These are phyloP conservation scores for Ceratosolen solmsi DNA, from an alignment of 1,140 invertebrate species.

Conservation along the genomic window DNA sequence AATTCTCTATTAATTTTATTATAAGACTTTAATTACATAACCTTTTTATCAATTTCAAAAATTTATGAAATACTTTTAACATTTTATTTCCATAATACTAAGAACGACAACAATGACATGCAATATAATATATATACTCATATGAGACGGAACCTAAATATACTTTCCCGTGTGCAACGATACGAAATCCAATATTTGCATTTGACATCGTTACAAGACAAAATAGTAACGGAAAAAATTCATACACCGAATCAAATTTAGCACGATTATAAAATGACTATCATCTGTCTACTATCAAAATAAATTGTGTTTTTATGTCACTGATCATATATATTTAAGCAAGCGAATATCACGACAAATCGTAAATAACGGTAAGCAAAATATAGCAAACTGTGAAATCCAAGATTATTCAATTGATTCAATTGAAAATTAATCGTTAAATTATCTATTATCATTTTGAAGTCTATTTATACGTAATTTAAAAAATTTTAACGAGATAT, in stretches of 20 bases:
- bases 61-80: no score
- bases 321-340: slow-evolving; percentile 32
- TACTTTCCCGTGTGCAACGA: slow-evolving; percentile 47
- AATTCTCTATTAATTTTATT: no score
- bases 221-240: slow-evolving; percentile 47
- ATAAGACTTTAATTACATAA: no score
- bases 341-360: slow-evolving; percentile 30
- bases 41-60: no score
- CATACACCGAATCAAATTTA: slow-evolving; percentile 24
- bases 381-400: no score
- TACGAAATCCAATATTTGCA: not conserved
- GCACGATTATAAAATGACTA: slow-evolving; percentile 37
- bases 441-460: no score
- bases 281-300: slow-evolving; percentile 38
- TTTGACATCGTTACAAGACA: slow-evolving; percentile 23
- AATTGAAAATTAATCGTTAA: no score
- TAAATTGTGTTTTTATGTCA: slow-evolving; percentile 52
- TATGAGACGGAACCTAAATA: not conserved
- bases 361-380: slow-evolving; percentile 35
- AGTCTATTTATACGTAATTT: no score
- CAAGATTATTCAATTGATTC: no score
- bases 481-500: no score
- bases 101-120: not conserved
- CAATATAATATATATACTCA: slow-evolving; percentile 14
- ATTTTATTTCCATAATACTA: not conserved